A percentile compares a stretch with the other conserved stretches of the same genome.
Conservation (phyloP, 1,140 invertebrate species). For the Gryllus bimaculatus region DNA sequence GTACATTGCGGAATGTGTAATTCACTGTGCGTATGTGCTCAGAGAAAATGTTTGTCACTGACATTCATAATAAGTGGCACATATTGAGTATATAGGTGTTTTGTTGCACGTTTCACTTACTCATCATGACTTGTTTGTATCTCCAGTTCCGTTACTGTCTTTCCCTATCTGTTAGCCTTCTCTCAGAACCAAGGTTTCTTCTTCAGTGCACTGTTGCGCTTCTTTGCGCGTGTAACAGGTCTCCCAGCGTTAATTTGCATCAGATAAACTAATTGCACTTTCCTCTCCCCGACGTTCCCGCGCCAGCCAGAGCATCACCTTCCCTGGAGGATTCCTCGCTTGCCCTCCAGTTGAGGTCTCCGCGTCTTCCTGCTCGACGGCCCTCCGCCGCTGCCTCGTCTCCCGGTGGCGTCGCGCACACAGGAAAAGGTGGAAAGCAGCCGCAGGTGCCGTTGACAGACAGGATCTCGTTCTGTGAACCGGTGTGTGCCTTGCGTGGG, state of each 20-base stretch:
- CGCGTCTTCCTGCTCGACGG: neutral
- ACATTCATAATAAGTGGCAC: neutral
- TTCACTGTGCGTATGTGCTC: neutral
- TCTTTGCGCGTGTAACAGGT: neutral
- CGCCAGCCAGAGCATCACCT: neutral
- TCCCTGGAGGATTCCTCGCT: neutral
- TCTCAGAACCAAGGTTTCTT: too few relatives aligned
- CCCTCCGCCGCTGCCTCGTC: too few relatives aligned
- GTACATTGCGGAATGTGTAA: too few relatives aligned
- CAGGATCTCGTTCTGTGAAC: too few relatives aligned
- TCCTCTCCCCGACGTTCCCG: neutral
- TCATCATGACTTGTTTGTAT: neutral
- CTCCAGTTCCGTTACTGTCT: too few relatives aligned
- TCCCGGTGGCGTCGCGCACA: too few relatives aligned
- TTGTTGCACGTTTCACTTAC: neutral
- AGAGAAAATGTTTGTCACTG: neutral
- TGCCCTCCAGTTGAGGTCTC: neutral
- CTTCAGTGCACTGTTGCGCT: neutral
- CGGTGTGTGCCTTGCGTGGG: too few relatives aligned
- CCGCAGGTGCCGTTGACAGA: too few relatives aligned
- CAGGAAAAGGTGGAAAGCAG: too few relatives aligned
- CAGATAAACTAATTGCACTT: constrained; percentile 5
- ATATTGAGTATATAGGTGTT: neutral
- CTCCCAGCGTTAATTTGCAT: neutral
- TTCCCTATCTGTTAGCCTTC: too few relatives aligned